phyloP scores from a whole-genome alignment of 2,888 invertebrate species.

The Elmis aenea region DNA sequence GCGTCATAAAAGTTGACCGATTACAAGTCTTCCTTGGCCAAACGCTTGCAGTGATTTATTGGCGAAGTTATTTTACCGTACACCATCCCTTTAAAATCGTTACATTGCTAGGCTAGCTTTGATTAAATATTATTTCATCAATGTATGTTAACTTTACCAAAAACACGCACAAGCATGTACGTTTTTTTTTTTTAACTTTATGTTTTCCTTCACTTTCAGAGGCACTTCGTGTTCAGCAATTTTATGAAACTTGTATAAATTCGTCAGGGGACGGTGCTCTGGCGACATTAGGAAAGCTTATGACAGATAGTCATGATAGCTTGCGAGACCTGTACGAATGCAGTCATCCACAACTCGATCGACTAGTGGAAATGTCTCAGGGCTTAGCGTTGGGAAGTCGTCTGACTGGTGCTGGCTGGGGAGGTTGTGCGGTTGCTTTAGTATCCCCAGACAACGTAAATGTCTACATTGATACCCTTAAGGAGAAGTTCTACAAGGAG shows the following conservation, averaged over 20 bases:
- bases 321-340: slow-evolving; percentile 85
- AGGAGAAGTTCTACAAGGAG: slow-evolving; percentile 63
- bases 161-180: not conserved
- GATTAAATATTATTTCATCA: not conserved
- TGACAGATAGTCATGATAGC: slow-evolving; percentile 86
- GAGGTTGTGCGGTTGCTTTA: slow-evolving; percentile 91
- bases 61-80: too few relatives aligned
- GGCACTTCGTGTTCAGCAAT: slow-evolving; percentile 76
- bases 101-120: too few relatives aligned
- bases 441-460: slow-evolving; percentile 61
- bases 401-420: slow-evolving; percentile 96
- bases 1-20: too few relatives aligned
- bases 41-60: too few relatives aligned
- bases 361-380: slow-evolving; percentile 68
- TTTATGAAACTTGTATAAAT: slow-evolving; percentile 59
- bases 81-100: too few relatives aligned
- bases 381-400: slow-evolving; percentile 69
- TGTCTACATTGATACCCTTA: slow-evolving; percentile 63
- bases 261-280: slow-evolving; percentile 46
- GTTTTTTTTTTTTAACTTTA: slow-evolving; percentile 3
- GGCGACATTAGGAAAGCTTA: slow-evolving; percentile 67
- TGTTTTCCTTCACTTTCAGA: too few relatives aligned
- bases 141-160: not conserved
- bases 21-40: too few relatives aligned
- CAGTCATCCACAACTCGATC: slow-evolving; percentile 82